Evolutionary conservation across 2,113 vertebrate species (phyloP).

Genomic region (Ancistrus triradiatus): DNA sequence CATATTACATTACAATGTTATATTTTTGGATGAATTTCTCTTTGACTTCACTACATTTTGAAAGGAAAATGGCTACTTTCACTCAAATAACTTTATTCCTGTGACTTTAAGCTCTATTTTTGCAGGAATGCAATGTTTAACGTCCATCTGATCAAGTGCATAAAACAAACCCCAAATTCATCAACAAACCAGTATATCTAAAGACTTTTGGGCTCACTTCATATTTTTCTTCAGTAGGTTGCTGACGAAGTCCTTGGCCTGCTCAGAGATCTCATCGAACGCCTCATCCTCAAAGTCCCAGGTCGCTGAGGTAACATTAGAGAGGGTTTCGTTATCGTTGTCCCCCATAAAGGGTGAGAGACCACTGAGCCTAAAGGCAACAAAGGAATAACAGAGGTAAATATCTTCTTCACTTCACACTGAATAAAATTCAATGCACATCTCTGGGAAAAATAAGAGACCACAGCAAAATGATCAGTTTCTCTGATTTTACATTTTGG

Average conservation of each 20-base stretch:
- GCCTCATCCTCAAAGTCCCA: constrained; percentile 90
- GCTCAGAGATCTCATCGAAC: constrained; percentile 85
- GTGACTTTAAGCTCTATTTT: too few relatives aligned
- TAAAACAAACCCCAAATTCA: too few relatives aligned
- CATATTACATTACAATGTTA: too few relatives aligned
- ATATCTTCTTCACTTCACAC: neutral
- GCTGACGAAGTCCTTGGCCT: constrained; percentile 85
- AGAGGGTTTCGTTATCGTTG: constrained; percentile 83
- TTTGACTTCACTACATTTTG: too few relatives aligned
- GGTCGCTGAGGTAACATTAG: constrained; percentile 84
- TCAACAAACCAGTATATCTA: neutral
- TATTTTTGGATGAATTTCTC: too few relatives aligned
- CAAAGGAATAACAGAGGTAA: neutral
- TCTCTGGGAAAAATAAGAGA: too few relatives aligned
- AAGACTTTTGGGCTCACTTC: constrained; percentile 67
- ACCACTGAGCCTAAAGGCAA: constrained; percentile 75
- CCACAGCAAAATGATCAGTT: too few relatives aligned
- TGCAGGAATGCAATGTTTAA: too few relatives aligned
- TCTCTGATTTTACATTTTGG: too few relatives aligned
- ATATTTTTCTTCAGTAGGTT: constrained; percentile 82
- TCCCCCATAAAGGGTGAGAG: constrained; percentile 90
- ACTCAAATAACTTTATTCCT: too few relatives aligned
- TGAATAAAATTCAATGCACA: neutral
- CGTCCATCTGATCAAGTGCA: too few relatives aligned
- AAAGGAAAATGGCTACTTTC: too few relatives aligned